Evolutionary conservation across 2,113 vertebrate genomes (phyloP), one percentile per base, ranked within the genome.

Genomic region (Seriola aureovittata): DNA sequence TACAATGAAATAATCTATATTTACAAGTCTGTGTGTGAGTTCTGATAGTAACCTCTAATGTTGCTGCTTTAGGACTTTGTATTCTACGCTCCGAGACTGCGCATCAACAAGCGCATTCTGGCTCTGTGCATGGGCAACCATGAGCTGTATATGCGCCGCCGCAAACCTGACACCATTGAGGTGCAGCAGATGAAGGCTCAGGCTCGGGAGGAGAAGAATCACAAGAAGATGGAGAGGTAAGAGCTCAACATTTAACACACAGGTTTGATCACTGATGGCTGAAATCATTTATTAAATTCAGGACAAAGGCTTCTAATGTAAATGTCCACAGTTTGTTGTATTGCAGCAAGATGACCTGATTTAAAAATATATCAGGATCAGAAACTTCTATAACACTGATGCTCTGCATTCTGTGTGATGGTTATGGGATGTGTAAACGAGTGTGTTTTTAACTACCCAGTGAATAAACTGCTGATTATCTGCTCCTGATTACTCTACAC

Each of bases 151-250:
- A 99, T 99, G 98, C 96, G 97, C 75, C 96, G 97, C 16, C 97
- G 97, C 75, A 98, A 99, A 74, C 97, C 98, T 0, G 98, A 99
- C 90, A 99, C 98, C 85, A 99, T 99, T 0, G 98, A 99, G 85
- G 98, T 99, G 75, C 98, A 99, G 91, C 98, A 99, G 94, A 99
- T 99, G 98, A 99, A 99, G 93, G 98, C 97, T 54, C 98, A 99
- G 88, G 97, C 98, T 54, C 95, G 97, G 44, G 98, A 98, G 80
- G 97, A 99, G 90, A 99, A 99, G 87, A 98, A 98, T 54, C 97
- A 97, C 93, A 99, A 98, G 84, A 97, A 99, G 91, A 98, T 98
- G 96, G 97, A 99, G 86, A 97, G 97, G 98, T 97, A 70, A 78
- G 66, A 25, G 21, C 1, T 14, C 19, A 50, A n/a, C 12, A 62